phyloP scores from a whole-genome alignment of 2,797 vertebrate species.

The Enteromius unitaeniatus region DNA sequence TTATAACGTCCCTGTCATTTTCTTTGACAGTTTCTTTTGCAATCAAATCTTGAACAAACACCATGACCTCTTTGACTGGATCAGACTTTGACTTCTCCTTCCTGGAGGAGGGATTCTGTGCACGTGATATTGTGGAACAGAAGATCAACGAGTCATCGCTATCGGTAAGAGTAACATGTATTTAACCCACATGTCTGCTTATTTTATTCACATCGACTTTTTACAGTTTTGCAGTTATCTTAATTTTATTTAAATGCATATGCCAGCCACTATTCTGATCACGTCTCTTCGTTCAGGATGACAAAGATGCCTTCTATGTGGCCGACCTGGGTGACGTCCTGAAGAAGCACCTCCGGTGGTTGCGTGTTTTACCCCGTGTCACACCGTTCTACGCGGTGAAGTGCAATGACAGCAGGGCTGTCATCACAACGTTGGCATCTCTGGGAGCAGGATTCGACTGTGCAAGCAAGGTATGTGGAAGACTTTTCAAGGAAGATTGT shows the following conservation, averaged over 20 bases:
- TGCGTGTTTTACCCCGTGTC: constrained; percentile 86
- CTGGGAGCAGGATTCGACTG: constrained; percentile 95
- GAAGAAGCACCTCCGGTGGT: constrained; percentile 94
- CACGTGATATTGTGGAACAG: constrained; percentile 92
- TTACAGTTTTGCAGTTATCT: too few species aligned
- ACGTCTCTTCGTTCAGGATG: constrained; percentile 80
- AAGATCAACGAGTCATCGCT: constrained; percentile 93
- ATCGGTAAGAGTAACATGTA: constrained; percentile 81
- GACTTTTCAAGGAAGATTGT: neutral
- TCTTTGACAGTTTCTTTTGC: constrained; percentile 71
- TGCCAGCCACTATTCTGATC: neutral
- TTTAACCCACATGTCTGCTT: neutral
- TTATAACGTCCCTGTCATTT: neutral
- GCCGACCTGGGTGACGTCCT: constrained; percentile 94
- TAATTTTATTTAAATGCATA: neutral
- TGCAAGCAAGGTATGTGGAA: constrained; percentile 90
- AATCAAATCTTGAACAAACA: constrained; percentile 62
- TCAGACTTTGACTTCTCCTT: constrained; percentile 88
- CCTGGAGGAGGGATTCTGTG: constrained; percentile 95
- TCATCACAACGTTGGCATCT: constrained; percentile 88
- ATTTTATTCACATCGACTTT: too few species aligned
- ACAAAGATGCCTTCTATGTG: constrained; percentile 95
- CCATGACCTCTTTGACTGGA: constrained; percentile 75
- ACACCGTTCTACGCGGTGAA: constrained; percentile 96
- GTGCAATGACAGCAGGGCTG: constrained; percentile 90